Evolutionary conservation across 1,140 invertebrate species (phyloP).

Genomic region (Proales similis): DNA sequence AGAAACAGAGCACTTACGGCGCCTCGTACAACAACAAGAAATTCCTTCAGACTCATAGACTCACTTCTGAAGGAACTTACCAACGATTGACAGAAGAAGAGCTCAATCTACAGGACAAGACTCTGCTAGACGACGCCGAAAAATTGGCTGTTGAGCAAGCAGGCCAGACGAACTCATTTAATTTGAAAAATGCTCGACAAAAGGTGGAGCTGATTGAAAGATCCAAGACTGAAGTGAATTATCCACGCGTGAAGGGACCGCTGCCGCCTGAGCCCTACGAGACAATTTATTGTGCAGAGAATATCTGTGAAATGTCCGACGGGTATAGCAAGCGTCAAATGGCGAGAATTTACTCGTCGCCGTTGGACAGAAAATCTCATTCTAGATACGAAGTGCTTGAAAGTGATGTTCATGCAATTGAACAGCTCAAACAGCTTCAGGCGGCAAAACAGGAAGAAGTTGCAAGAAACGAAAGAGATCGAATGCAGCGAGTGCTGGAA

Average conservation of each 20-base stretch:
- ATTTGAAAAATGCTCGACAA: conserved; percentile 1
- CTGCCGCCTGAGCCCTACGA: conserved; percentile 24
- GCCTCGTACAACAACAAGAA: conserved; percentile 47
- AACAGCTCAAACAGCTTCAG: conserved; percentile 11
- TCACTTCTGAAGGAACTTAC: conserved; percentile 40
- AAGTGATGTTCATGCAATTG: conserved; percentile 28
- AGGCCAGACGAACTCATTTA: background rate
- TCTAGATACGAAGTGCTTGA: conserved; percentile 25
- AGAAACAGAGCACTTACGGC: conserved; percentile 44
- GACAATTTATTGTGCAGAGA: conserved; percentile 1
- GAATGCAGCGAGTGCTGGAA: background rate
- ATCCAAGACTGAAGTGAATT: conserved; percentile 17
- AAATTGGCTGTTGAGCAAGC: conserved; percentile 1
- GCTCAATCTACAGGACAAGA: conserved; percentile 17
- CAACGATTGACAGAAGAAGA: conserved; percentile 8
- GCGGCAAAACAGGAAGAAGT: background rate
- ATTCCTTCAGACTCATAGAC: conserved; percentile 47
- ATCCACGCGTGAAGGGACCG: conserved; percentile 8
- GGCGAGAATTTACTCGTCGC: conserved; percentile 28
- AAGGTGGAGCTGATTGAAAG: conserved; percentile 24
- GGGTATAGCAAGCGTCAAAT: conserved; percentile 15
- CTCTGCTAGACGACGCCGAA: conserved; percentile 8
- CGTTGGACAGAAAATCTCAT: background rate
- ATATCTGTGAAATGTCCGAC: conserved; percentile 19
- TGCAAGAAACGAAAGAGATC: background rate